These are phyloP conservation scores for Pagetopsis macropterus DNA, from an alignment of 2,797 vertebrate genomes.

Conservation along the genomic window DNA sequence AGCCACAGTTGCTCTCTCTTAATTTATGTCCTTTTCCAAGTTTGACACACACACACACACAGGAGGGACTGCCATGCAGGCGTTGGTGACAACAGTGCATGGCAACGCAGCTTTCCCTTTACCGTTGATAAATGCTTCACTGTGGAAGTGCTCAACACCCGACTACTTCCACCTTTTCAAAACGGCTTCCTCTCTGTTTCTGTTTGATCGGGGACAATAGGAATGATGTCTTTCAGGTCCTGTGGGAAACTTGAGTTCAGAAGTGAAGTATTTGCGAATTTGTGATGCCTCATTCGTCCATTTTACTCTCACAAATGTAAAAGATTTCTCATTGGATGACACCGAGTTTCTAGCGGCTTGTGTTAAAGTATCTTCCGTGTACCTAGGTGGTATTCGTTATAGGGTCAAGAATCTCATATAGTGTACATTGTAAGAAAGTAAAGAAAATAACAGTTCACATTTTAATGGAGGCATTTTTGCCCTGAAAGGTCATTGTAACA, in stretches of 20 bases:
- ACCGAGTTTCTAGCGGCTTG: background rate
- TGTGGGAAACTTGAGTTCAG: conserved; percentile 36
- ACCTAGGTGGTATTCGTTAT: background rate
- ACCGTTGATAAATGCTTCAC: conserved; percentile 26
- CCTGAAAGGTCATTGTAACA: conserved; percentile 27
- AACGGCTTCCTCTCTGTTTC: conserved; percentile 61
- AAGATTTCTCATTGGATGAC: background rate
- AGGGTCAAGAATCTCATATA: background rate
- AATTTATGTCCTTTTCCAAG: conserved; percentile 23
- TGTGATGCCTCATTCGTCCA: background rate
- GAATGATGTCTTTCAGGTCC: conserved; percentile 54
- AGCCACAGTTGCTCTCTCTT: conserved; percentile 34
- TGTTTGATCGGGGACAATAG: conserved; percentile 64
- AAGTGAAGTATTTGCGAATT: conserved; percentile 35
- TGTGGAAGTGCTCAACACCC: conserved; percentile 39
- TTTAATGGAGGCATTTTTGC: background rate
- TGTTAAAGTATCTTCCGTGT: background rate
- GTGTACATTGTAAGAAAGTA: conserved; percentile 14
- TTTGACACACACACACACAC: conserved; percentile 21
- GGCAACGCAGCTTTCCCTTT: conserved; percentile 56
- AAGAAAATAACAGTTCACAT: conserved; percentile 3
- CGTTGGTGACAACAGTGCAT: conserved; percentile 12
- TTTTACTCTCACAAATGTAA: conserved; percentile 4
- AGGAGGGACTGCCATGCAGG: conserved; percentile 18
- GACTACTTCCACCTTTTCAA: conserved; percentile 75